phyloP scores from a whole-genome alignment of 2,113 vertebrate species.

The Gasterosteus nipponicus region DNA sequence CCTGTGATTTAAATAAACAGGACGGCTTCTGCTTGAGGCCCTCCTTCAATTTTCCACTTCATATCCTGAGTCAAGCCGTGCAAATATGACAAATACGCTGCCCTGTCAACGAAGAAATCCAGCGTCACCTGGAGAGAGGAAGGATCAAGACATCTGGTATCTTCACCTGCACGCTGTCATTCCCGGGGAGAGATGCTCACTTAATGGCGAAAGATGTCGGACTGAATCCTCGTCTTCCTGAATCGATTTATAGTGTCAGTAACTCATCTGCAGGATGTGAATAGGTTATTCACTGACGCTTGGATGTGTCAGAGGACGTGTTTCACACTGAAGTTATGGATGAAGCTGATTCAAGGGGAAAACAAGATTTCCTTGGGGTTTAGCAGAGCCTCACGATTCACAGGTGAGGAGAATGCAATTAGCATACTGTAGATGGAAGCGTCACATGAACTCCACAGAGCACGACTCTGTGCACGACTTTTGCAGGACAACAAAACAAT shows the following conservation, averaged over 20 bases:
- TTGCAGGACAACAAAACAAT: not conserved
- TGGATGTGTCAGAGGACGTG: slow-evolving; percentile 33
- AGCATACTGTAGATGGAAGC: not conserved
- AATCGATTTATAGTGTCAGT: slow-evolving; percentile 29
- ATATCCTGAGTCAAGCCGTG: slow-evolving; percentile 40
- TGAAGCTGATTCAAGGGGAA: slow-evolving; percentile 36
- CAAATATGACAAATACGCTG: slow-evolving; percentile 53
- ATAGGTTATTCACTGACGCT: slow-evolving; percentile 45
- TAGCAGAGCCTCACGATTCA: slow-evolving; percentile 26
- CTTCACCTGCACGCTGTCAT: slow-evolving; percentile 36
- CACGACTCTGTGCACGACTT: slow-evolving; percentile 7
- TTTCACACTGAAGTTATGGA: slow-evolving; percentile 21
- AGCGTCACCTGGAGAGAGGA: slow-evolving; percentile 30
- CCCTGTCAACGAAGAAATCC: slow-evolving; percentile 44
- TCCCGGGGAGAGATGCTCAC: slow-evolving; percentile 29
- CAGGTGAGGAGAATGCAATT: slow-evolving; percentile 38
- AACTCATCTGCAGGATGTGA: slow-evolving; percentile 39
- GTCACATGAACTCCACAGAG: not conserved
- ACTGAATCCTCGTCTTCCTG: slow-evolving; percentile 19
- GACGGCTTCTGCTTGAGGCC: slow-evolving; percentile 49
- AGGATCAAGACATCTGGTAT: slow-evolving; percentile 24
- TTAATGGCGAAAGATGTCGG: slow-evolving; percentile 7
- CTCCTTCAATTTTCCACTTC: slow-evolving; percentile 55
- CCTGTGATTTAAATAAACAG: slow-evolving; percentile 49
- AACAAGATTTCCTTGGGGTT: slow-evolving; percentile 28